These are phyloP conservation scores for Chiloscyllium punctatum DNA, from an alignment of 2,797 vertebrate species.

Conservation along the genomic window DNA sequence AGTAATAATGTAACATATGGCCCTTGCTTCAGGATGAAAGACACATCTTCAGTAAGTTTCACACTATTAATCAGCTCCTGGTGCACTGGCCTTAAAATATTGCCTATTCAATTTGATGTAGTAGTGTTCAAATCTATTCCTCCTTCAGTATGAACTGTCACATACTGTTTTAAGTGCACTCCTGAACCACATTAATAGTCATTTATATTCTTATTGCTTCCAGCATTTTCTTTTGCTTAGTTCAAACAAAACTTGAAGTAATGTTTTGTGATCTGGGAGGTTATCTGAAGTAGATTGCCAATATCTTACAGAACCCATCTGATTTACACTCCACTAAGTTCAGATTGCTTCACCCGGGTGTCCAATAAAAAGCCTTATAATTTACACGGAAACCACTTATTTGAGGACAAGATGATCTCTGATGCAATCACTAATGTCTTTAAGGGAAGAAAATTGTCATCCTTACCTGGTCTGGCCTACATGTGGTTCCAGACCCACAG, in stretches of 20 bases:
- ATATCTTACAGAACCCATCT: not conserved
- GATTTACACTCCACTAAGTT: not conserved
- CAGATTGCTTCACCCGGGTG: too few species aligned
- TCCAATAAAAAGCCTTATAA: not conserved
- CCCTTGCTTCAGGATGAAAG: constrained; percentile 47
- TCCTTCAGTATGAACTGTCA: not conserved
- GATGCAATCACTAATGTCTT: not conserved
- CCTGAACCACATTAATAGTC: not conserved
- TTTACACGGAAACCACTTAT: not conserved
- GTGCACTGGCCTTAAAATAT: constrained; percentile 43
- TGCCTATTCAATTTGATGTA: not conserved
- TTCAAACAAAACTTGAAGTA: not conserved
- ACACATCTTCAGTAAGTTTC: constrained; percentile 48
- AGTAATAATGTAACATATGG: constrained; percentile 48
- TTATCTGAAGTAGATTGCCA: not conserved
- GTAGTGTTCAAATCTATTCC: constrained; percentile 14
- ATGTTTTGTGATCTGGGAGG: not conserved
- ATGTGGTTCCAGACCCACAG: too few species aligned
- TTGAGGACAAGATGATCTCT: not conserved
- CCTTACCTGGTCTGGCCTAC: too few species aligned
- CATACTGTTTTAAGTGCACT: not conserved
- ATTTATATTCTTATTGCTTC: not conserved
- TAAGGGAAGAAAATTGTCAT: too few species aligned
- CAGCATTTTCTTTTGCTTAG: not conserved
- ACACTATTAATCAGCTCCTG: constrained; percentile 52